phyloP scores from a whole-genome alignment of 2,888 invertebrate species.

The Oxycera nigricornis region DNA sequence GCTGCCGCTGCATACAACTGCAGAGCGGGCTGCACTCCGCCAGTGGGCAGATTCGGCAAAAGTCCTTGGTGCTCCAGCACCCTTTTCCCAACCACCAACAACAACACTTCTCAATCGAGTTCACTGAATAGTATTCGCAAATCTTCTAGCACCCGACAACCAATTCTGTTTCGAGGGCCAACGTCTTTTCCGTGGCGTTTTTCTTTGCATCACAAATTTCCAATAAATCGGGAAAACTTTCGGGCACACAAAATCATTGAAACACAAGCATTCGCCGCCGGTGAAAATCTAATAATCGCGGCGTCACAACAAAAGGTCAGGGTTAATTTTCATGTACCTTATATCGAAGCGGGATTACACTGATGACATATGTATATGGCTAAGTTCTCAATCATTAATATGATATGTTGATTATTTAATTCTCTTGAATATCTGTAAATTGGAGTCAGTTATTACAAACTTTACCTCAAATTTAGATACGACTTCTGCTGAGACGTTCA shows the following conservation, averaged over 20 bases:
- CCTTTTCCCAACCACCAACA: conserved; percentile 61
- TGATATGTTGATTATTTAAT: too few relatives aligned
- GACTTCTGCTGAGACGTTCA: too few relatives aligned
- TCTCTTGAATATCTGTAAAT: too few relatives aligned
- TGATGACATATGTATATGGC: too few relatives aligned
- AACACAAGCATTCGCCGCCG: neutral
- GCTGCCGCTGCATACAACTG: conserved; percentile 76
- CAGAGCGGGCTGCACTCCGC: conserved; percentile 72
- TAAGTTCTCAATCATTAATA: too few relatives aligned
- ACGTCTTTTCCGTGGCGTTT: conserved; percentile 17
- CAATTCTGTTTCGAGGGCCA: neutral
- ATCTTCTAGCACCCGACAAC: neutral
- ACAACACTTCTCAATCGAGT: neutral
- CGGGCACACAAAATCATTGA: neutral
- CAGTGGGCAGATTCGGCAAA: conserved; percentile 53
- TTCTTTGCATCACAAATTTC: conserved; percentile 15
- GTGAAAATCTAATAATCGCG: neutral
- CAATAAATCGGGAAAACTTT: neutral
- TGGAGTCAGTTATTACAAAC: too few relatives aligned
- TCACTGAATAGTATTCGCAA: conserved; percentile 15
- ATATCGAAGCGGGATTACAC: too few relatives aligned
- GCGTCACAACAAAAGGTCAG: neutral
- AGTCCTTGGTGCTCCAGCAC: conserved; percentile 66
- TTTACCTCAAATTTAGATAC: too few relatives aligned
- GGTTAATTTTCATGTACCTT: too few relatives aligned